Conservation (phyloP, 2,113 vertebrate genomes). For the Onychostoma macrolepis region DNA sequence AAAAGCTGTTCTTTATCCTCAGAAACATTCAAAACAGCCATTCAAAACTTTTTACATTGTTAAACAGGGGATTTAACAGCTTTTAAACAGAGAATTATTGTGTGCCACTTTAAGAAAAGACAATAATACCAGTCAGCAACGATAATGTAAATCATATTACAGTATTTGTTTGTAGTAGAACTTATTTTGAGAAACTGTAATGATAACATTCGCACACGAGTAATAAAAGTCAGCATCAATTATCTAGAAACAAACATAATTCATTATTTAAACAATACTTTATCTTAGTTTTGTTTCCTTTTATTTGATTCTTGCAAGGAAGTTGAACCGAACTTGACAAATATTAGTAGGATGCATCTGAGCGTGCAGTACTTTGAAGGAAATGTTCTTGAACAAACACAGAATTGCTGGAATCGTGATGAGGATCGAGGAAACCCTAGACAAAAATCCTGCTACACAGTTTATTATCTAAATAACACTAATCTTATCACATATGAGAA, state of each 20-base stretch:
- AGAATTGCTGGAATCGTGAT: conserved; percentile 41
- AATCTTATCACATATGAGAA: not conserved
- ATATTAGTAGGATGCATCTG: not conserved
- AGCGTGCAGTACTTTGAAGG: not conserved
- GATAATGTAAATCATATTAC: not conserved
- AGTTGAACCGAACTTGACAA: not conserved
- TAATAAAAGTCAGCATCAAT: not conserved
- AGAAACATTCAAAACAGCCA: not conserved
- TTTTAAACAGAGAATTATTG: not conserved
- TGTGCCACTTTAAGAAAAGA: not conserved
- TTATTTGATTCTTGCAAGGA: not conserved
- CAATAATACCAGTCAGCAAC: not conserved
- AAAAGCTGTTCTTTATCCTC: not conserved
- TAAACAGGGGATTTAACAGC: not conserved
- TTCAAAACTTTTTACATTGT: not conserved
- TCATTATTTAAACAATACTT: no score
- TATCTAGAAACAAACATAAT: not conserved
- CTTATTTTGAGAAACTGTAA: not conserved
- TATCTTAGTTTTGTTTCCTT: not conserved
- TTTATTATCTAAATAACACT: not conserved
- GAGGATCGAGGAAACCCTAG: conserved; percentile 49
- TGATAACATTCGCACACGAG: not conserved
- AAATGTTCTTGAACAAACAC: not conserved
- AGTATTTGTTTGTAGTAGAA: not conserved
- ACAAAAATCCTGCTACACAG: conserved; percentile 20